phyloP scores from a whole-genome alignment of 2,113 vertebrate species.

The Gallinago media region DNA sequence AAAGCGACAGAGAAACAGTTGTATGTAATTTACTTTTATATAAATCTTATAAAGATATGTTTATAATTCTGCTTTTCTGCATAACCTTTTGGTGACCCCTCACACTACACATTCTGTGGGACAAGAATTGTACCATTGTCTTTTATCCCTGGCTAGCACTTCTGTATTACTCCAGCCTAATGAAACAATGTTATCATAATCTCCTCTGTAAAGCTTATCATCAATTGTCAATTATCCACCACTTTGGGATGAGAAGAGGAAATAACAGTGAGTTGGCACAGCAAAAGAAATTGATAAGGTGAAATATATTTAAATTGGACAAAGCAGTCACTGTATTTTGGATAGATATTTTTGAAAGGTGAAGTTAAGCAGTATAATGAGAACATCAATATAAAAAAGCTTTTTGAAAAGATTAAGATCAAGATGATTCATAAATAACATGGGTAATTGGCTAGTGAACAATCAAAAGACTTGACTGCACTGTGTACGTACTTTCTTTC shows the following conservation, averaged over 20 bases:
- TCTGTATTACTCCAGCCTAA: neutral
- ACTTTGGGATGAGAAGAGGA: neutral
- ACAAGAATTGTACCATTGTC: neutral
- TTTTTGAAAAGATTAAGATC: conserved; percentile 1
- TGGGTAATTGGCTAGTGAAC: conserved; percentile 18
- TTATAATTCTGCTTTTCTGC: neutral
- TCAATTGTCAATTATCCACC: conserved; percentile 12
- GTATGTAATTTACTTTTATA: neutral
- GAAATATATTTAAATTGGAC: neutral
- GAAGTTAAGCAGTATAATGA: neutral
- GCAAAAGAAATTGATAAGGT: neutral
- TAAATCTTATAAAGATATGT: neutral
- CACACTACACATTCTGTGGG: neutral
- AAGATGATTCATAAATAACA: conserved; percentile 10
- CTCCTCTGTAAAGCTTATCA: neutral
- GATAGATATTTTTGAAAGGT: neutral
- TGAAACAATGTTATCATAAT: conserved; percentile 11
- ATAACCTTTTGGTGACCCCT: neutral
- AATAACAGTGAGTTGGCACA: neutral
- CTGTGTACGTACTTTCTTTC: neutral
- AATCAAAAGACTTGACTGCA: conserved; percentile 13
- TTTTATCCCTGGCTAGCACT: neutral
- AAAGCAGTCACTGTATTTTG: neutral
- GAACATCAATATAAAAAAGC: neutral
- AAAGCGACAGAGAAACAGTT: neutral